Evolutionary conservation across 2,113 vertebrate genomes (phyloP), one percentile per base, ranked within the genome.

Genomic region (Dasypus novemcinctus): DNA sequence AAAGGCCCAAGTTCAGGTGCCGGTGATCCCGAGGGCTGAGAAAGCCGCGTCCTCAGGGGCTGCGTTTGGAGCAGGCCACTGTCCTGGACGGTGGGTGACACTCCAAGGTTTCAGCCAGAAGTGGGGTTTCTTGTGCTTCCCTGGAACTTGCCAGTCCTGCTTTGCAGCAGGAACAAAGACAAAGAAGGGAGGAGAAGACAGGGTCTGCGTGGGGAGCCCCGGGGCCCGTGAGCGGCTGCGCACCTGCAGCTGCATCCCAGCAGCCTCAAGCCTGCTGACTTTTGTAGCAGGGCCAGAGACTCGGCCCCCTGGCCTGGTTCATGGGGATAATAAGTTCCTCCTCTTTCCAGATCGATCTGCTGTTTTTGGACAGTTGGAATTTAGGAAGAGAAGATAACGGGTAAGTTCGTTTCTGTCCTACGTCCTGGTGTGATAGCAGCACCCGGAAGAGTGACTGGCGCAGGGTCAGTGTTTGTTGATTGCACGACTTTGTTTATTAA

Each of bases 311-410:
- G 0, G 17, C 4, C 29, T 91, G 27, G 0, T 66, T 46, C 59
- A 9, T 15, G 57, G 27, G 29, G 64, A 13, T 7, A 20, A 7
- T 15, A 29, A 43, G 33, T 31, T n/a, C 33, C 31, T 68, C 7
- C 41, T 18, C 25, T 61, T 75, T 52, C 75, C 68, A 46, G 59
- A 72, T 23, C 33, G 57, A 59, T 29, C 27, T 63, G 76, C 93
- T 64, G 93, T 59, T 91, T 90, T 64, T 46, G 49, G 83, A 81
- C 46, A 78, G 5, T 7, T 63, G 74, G 64, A 46, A 84, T 78
- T 78, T 71, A 69, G 74, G 41, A 31, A 68, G 46, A 85, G 74
- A 54, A 93, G 66, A 18, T 66, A 84, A 68, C 36, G 78, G n/a
- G 20, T 38, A 20, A 68, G 36, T 78, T 41, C 43, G 46, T 75